phyloP scores from a whole-genome alignment of 1,140 invertebrate genomes.

The Antheraea pernyi region DNA sequence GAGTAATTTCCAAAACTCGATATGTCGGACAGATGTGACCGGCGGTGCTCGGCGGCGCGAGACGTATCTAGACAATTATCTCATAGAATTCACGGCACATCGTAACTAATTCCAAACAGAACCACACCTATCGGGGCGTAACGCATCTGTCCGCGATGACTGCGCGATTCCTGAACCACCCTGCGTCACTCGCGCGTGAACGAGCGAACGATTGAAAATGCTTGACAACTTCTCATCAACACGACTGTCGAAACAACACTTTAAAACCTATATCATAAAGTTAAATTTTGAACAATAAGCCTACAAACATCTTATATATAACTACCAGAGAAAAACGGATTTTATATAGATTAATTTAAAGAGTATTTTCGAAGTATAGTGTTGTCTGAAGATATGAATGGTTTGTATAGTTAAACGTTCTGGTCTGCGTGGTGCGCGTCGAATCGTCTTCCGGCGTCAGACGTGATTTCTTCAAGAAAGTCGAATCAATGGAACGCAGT shows the following conservation, averaged over 20 bases:
- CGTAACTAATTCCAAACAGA: slow-evolving; percentile 28
- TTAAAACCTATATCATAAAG: not conserved
- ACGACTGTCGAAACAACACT: not conserved
- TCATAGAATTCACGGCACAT: slow-evolving; percentile 13
- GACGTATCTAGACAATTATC: slow-evolving; percentile 15
- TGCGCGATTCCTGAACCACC: slow-evolving; percentile 41
- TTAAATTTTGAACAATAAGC: not conserved
- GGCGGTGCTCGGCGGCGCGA: slow-evolving; percentile 5
- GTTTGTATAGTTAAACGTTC: slow-evolving; percentile 50
- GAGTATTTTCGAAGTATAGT: not conserved
- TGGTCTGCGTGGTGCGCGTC: slow-evolving; percentile 60
- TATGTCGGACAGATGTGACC: slow-evolving; percentile 12
- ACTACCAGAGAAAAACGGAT: not conserved
- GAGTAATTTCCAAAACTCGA: not conserved
- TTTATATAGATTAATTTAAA: not conserved
- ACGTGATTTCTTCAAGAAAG: slow-evolving; percentile 78
- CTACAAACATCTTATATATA: not conserved
- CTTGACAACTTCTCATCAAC: slow-evolving; percentile 5
- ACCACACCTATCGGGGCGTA: slow-evolving; percentile 48
- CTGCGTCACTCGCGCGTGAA: slow-evolving; percentile 47
- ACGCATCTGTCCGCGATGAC: slow-evolving; percentile 54
- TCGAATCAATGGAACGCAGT: slow-evolving; percentile 66
- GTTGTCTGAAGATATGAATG: slow-evolving; percentile 32
- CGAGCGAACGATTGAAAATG: slow-evolving; percentile 44
- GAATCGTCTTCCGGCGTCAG: slow-evolving; percentile 72